phyloP scores from a whole-genome alignment of 2,797 vertebrate species.

The Catamblyrhynchus diadema region DNA sequence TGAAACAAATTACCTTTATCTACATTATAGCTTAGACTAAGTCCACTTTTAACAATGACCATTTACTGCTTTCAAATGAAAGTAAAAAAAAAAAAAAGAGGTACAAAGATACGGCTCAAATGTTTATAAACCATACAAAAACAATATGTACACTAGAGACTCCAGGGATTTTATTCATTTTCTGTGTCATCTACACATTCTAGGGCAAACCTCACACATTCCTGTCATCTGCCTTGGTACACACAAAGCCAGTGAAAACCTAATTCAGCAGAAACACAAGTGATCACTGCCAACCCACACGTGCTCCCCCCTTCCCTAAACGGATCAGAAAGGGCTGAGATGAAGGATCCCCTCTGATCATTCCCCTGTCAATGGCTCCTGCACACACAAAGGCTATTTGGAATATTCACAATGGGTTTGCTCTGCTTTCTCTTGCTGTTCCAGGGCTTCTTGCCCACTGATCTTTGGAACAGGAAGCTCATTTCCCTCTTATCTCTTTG shows the following conservation, averaged over 20 bases:
- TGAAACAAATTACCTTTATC: background rate
- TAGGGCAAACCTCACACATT: background rate
- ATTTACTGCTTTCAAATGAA: background rate
- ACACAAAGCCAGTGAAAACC: background rate
- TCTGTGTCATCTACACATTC: background rate
- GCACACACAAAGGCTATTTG: background rate
- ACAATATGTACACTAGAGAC: background rate
- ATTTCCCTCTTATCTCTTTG: background rate
- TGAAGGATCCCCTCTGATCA: background rate
- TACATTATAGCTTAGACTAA: background rate
- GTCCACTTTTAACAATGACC: background rate
- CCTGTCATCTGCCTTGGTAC: background rate
- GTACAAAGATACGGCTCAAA: background rate
- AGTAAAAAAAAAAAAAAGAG: background rate
- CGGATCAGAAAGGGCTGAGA: background rate
- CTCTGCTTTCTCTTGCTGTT: background rate
- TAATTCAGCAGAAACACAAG: background rate
- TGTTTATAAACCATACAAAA: background rate
- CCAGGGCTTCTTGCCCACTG: background rate
- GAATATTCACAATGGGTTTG: background rate
- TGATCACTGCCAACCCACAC: rapidly evolving
- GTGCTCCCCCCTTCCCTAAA: rapidly evolving
- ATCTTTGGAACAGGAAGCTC: background rate
- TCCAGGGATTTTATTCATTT: background rate
- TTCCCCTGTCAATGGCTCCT: background rate